A percentile compares a stretch with the other conserved stretches of the same genome.
Conservation (phyloP, 1,140 invertebrate genomes). For the Lineus longissimus region DNA sequence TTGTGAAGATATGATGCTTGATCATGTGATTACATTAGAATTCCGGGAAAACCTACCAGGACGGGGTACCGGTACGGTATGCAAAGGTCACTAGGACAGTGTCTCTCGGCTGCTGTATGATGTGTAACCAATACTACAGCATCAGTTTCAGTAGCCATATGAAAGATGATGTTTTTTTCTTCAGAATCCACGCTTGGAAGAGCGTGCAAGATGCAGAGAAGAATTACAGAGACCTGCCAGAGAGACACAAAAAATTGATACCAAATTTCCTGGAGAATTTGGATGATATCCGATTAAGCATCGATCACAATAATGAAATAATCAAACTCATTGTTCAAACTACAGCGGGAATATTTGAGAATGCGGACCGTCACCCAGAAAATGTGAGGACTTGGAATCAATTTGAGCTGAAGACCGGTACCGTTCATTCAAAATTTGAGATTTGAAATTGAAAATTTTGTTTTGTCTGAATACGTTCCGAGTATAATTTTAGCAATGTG, state of each 20-base stretch:
- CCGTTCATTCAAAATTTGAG: too few relatives aligned
- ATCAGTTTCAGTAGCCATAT: too few relatives aligned
- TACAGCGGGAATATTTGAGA: slow-evolving; percentile 79
- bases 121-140: too few relatives aligned
- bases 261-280: slow-evolving; percentile 73
- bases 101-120: too few relatives aligned
- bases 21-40: too few relatives aligned
- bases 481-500: slow-evolving; percentile 1
- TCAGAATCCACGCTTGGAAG: slow-evolving; percentile 50
- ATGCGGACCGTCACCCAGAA: slow-evolving; percentile 58
- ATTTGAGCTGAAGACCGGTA: neutral
- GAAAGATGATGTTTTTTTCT: slow-evolving; percentile 18
- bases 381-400: slow-evolving; percentile 22
- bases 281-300: slow-evolving; percentile 67
- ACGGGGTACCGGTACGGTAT: too few relatives aligned
- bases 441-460: neutral
- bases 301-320: slow-evolving; percentile 79
- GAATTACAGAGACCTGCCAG: slow-evolving; percentile 70
- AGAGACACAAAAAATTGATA: slow-evolving; percentile 72
- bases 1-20: too few relatives aligned
- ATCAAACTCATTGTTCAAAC: slow-evolving; percentile 79
- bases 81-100: too few relatives aligned
- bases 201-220: slow-evolving; percentile 70
- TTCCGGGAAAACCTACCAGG: too few relatives aligned
- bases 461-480: neutral